Evolutionary conservation across 2,888 invertebrate genomes (phyloP), one percentile per base, ranked within the genome.

Genomic region (Buathra laborator): DNA sequence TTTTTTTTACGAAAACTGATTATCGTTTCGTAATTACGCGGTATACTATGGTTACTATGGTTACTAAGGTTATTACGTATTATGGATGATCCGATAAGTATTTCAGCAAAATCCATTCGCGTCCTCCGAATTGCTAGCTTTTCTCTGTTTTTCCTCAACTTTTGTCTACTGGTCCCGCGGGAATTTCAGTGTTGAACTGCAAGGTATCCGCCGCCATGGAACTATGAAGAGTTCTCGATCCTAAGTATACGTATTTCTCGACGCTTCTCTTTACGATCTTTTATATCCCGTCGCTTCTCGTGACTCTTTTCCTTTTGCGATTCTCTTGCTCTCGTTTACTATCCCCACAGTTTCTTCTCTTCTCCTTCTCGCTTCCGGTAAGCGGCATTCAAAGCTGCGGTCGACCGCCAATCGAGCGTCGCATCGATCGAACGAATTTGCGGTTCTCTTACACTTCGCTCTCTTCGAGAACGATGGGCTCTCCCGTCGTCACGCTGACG

Each of bases 341-440:
- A 64, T 59, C 44, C 32, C 9, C 29, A 6, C 19, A 3, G 37
- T 53, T 56, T 16, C 24, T 53, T 53, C 66, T 66, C 44, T 44
- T 24, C 59, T 67, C 67, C 64, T 56, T 10, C 53, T 16, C 62
- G 56, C 66, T 81, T 81, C 76, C 77, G 79, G 86, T 68, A 68
- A 74, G 80, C 83, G 84, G 80, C 59, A 72, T 67, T 72, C 48
- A 84, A 83, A 83, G 83, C 84, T 88, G 89, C 84, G 89, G 89
- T 90, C 86, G 84, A 89, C 89, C 89, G 89, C 88, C 89, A 88
- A 89, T 89, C 87, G 87, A 86, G 83, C 83, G 66, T 53, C 86
- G 84, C 74, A 85, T 76, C 86, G 67, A 77, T 86, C 89, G 86
- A 89, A 87, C 89, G 84, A 79, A 79, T 74, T 85, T 86, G 86